Evolutionary conservation across 2,888 invertebrate species (phyloP).

Genomic region (Cetonia aurata): DNA sequence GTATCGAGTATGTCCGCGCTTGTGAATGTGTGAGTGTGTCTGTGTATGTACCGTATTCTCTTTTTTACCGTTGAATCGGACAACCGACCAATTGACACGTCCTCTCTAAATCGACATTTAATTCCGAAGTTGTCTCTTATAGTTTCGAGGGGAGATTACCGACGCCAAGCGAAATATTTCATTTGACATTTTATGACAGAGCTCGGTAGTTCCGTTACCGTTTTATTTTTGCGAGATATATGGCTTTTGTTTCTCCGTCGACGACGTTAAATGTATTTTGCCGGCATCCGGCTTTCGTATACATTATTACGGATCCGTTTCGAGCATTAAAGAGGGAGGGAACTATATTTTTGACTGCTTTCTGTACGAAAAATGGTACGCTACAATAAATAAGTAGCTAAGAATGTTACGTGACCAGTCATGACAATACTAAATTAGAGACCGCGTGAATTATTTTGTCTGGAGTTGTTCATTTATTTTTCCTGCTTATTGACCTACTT

Average conservation of each 20-base stretch:
- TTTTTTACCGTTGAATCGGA: conserved; percentile 15
- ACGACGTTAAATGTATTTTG: conserved; percentile 10
- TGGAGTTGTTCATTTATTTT: too few species aligned
- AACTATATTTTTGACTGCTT: not conserved
- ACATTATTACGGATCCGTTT: conserved; percentile 9
- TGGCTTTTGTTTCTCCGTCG: conserved; percentile 18
- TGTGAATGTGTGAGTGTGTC: not conserved
- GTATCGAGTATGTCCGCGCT: not conserved
- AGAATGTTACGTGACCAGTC: too few species aligned
- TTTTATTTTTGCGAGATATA: conserved; percentile 15
- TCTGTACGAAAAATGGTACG: not conserved
- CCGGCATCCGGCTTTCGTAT: not conserved
- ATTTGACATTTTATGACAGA: conserved; percentile 31
- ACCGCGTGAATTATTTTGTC: too few species aligned
- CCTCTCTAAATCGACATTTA: conserved; percentile 37
- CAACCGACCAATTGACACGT: conserved; percentile 33
- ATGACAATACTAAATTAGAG: too few species aligned
- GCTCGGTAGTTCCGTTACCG: conserved; percentile 5
- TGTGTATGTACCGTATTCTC: not conserved
- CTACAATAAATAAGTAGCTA: too few species aligned
- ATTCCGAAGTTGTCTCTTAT: conserved; percentile 37
- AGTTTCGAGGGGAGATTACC: conserved; percentile 32
- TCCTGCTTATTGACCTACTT: too few species aligned
- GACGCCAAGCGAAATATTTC: conserved; percentile 21
- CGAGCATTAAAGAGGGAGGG: not conserved